A percentile compares a stretch with the other conserved stretches of the same genome.
Evolutionary conservation across 2,888 invertebrate species (phyloP).

Genomic region (Aleiodes leptofemur): DNA sequence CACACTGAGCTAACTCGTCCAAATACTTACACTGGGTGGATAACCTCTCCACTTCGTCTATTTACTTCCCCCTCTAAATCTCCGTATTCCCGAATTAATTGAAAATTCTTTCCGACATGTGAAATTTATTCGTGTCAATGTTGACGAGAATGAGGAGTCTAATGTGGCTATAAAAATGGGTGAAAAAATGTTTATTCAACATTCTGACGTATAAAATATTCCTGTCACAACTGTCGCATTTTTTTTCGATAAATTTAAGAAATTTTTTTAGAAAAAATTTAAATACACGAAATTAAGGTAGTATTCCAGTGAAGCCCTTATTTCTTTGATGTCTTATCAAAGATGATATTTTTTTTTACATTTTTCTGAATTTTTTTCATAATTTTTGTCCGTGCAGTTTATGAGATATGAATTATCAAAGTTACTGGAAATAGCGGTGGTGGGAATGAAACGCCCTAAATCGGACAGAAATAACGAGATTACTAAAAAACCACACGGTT

Average conservation of each 20-base stretch:
- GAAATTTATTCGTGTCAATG: conserved; percentile 14
- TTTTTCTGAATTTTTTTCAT: no score
- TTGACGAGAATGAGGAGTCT: conserved; percentile 12
- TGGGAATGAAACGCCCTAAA: no score
- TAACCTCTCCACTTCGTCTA: neutral
- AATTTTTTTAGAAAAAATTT: no score
- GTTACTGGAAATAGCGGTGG: no score
- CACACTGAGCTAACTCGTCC: conserved; percentile 35
- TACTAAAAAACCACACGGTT: no score
- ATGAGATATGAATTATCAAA: no score
- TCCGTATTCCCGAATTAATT: conserved; percentile 6
- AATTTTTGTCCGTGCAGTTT: no score
- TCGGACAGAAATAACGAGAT: no score
- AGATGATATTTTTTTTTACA: no score
- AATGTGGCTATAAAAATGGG: neutral
- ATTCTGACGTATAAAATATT: conserved; percentile 16
- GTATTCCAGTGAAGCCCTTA: no score
- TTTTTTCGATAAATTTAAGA: neutral
- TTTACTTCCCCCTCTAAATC: neutral
- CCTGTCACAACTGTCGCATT: conserved; percentile 1
- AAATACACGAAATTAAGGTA: no score
- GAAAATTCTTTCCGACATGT: conserved; percentile 14
- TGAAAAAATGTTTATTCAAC: conserved; percentile 19
- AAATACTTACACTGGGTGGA: conserved; percentile 27
- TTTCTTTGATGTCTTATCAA: no score